Conservation (phyloP, 2,113 vertebrate species). For the Gallinago jamesoni region DNA sequence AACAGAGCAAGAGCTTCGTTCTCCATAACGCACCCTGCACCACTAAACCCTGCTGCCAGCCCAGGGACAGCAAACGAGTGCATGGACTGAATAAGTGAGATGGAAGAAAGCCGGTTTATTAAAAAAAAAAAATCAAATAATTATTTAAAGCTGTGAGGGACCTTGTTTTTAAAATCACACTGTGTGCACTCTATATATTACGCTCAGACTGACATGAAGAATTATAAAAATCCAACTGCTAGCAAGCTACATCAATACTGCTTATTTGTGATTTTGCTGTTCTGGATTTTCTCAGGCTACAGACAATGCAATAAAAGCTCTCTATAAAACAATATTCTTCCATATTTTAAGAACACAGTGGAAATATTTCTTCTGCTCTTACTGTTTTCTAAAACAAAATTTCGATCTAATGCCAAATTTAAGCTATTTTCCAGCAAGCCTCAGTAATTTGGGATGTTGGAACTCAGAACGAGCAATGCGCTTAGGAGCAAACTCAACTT, state of each 20-base stretch:
- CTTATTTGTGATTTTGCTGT: neutral
- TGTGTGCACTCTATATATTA: neutral
- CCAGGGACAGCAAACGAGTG: neutral
- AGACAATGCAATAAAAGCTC: slow-evolving; percentile 40
- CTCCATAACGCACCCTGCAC: fast-evolving
- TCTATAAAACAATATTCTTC: slow-evolving; percentile 4
- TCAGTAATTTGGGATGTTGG: neutral
- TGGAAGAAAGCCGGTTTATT: neutral
- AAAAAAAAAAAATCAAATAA: neutral
- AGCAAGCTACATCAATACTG: neutral
- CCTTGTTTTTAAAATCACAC: slow-evolving; percentile 40
- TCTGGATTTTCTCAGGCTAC: slow-evolving; percentile 48
- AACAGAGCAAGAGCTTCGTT: fast-evolving
- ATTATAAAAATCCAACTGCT: neutral
- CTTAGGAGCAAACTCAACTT: neutral
- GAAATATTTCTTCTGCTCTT: slow-evolving; percentile 7
- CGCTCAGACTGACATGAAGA: neutral
- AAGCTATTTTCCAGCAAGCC: neutral
- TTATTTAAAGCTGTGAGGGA: slow-evolving; percentile 7
- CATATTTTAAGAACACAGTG: neutral
- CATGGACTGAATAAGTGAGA: neutral
- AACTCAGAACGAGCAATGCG: fast-evolving
- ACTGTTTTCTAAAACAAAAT: neutral
- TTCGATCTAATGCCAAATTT: neutral
- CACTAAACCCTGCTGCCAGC: neutral